Evolutionary conservation across 1,140 invertebrate species (phyloP).

Genomic region (Littorina saxatilis): DNA sequence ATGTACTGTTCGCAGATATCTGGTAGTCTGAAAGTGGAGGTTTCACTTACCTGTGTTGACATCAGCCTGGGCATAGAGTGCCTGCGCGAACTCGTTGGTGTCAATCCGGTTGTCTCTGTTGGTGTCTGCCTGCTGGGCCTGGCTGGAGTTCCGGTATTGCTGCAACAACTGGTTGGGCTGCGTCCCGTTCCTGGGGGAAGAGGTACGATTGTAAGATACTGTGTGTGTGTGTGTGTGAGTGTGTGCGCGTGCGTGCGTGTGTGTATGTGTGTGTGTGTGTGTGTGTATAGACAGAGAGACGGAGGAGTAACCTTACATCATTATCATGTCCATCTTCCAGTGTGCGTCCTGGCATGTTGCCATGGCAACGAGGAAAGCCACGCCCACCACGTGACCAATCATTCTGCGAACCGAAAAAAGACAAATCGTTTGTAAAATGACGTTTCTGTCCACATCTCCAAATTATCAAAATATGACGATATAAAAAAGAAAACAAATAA

Average conservation of each 20-base stretch:
- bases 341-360: neutral
- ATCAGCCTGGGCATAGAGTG: neutral
- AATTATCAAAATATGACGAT: too few species aligned
- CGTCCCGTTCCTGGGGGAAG: too few species aligned
- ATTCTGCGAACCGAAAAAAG: neutral
- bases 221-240: neutral
- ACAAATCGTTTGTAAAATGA: too few species aligned
- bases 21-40: too few species aligned
- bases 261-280: slow-evolving; percentile 1
- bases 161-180: neutral
- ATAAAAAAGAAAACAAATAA: too few species aligned
- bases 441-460: too few species aligned
- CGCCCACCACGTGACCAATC: neutral
- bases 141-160: neutral
- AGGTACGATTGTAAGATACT: too few species aligned
- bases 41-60: neutral
- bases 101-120: neutral
- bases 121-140: neutral
- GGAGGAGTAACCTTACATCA: neutral
- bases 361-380: neutral
- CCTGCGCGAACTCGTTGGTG: neutral
- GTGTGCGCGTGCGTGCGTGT: slow-evolving; percentile 12
- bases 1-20: too few species aligned
- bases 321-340: neutral
- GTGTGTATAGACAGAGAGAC: neutral